Evolutionary conservation across 2,888 invertebrate genomes (phyloP), one percentile per base, ranked within the genome.

Genomic region (Troides oblongomaculatus): DNA sequence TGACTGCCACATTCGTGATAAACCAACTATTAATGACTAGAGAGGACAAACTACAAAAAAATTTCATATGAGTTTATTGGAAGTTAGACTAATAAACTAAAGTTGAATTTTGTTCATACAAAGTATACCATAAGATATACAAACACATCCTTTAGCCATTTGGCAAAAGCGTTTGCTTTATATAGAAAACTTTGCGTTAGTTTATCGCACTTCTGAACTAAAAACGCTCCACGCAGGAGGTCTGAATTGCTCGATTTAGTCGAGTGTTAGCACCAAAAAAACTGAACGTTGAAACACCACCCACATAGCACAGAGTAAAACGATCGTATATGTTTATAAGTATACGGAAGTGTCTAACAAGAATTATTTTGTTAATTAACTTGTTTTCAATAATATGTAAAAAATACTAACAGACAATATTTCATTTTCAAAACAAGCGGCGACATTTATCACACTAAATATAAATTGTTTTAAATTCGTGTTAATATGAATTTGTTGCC

Each of bases 211-310:
- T 18, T 50, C 23, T 36, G 53, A 64, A 50, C 66, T 70, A 70
- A 64, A 70, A 70, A 60, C 18, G 67, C 60, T 63, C 87, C 71
- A 86, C 85, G 88, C 90, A 85, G 90, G 90, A 87, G 90, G 88
- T 85, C 86, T 84, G 81, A 84, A 77, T 83, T 83, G 84, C 78
- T 78, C 78, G 77, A 80, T 79, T 84, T 82, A 71, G 74, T 75
- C 79, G 81, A 79, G 78, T 83, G 85, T 87, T 86, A 83, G 83
- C 76, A 76, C 75, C 81, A 82, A 84, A 86, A 82, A 80, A 75
- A 75, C 72, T 78, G 74, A 75, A 76, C 75, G 75, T 74, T 76
- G 76, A 76, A 77, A 71, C 72, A 76, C 88, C 90, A 88, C 90
- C 88, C 90, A 90, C 89, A 81, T 81, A 70, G 86, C 73, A 76